These are phyloP conservation scores for Lepidocolaptes lacrymiger DNA, from an alignment of 2,797 vertebrate genomes.

Conservation along the genomic window DNA sequence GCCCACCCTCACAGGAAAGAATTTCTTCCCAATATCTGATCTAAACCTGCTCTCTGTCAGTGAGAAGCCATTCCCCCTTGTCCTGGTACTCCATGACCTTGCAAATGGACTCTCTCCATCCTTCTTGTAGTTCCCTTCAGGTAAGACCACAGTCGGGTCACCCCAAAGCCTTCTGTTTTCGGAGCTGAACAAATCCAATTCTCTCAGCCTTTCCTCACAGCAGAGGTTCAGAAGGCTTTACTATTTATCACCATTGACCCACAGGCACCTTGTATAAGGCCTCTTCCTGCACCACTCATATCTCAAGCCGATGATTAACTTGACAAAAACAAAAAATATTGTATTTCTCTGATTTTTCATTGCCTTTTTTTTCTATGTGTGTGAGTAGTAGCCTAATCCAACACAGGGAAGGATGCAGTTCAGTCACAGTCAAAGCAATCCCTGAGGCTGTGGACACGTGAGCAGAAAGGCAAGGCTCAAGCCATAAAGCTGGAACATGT, in stretches of 20 bases:
- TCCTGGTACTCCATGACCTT: not conserved
- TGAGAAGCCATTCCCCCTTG: not conserved
- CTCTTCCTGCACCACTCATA: not conserved
- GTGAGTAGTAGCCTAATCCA: not conserved
- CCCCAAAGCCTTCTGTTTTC: not conserved
- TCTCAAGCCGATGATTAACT: not conserved
- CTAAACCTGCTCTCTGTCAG: not conserved
- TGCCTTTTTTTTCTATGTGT: accelerated
- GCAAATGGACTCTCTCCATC: not conserved
- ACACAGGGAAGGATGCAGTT: accelerated
- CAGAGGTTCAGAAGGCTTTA: not conserved
- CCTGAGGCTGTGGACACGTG: not conserved
- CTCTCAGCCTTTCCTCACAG: not conserved
- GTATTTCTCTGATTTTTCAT: not conserved
- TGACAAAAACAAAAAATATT: not conserved
- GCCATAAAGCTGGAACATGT: not conserved
- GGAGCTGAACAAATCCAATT: not conserved
- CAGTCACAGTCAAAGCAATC: not conserved
- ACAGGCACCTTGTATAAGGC: accelerated
- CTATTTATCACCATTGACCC: not conserved
- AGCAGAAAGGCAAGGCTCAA: not conserved
- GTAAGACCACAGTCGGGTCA: not conserved
- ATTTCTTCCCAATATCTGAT: not conserved
- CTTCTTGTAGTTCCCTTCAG: not conserved
- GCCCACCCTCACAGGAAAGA: accelerated